These are phyloP conservation scores for Charadrius vociferus DNA, from an alignment of 2,113 vertebrate genomes.

Conservation along the genomic window DNA sequence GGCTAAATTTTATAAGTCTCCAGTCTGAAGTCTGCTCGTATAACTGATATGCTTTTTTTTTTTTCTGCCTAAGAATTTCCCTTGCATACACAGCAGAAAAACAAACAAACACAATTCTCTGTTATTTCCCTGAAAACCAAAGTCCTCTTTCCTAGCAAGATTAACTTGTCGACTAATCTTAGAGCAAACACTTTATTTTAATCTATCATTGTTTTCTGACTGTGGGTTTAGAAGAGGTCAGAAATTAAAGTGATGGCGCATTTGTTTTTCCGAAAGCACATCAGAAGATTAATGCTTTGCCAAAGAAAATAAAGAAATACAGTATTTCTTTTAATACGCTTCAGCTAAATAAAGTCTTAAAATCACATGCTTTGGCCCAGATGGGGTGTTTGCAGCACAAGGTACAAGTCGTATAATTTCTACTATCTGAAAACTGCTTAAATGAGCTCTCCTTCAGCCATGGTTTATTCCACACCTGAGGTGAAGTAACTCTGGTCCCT, in stretches of 20 bases:
- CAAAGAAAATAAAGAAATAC: constrained; percentile 20
- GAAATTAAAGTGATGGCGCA: background rate
- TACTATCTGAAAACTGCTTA: constrained; percentile 29
- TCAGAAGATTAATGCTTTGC: constrained; percentile 16
- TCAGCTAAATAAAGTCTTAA: constrained; percentile 29
- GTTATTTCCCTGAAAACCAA: constrained; percentile 25
- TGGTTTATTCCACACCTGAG: constrained; percentile 45
- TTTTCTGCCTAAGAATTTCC: constrained; percentile 2
- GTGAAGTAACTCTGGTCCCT: constrained; percentile 22
- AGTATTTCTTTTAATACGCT: constrained; percentile 23
- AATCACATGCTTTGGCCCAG: background rate
- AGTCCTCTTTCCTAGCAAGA: constrained; percentile 27
- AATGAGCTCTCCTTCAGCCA: background rate
- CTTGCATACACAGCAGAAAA: constrained; percentile 4
- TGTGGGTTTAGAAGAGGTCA: constrained; percentile 30
- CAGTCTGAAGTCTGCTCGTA: background rate
- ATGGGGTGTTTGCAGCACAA: background rate
- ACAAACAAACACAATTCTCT: background rate
- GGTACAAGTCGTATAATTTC: background rate
- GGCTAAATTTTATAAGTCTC: background rate
- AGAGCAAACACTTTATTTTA: constrained; percentile 45
- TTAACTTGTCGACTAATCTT: constrained; percentile 2
- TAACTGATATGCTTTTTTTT: background rate
- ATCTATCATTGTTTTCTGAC: constrained; percentile 56
- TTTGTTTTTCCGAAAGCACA: constrained; percentile 13